These are phyloP conservation scores for Penaeus indicus DNA, from an alignment of 1,140 invertebrate genomes.

Conservation along the genomic window DNA sequence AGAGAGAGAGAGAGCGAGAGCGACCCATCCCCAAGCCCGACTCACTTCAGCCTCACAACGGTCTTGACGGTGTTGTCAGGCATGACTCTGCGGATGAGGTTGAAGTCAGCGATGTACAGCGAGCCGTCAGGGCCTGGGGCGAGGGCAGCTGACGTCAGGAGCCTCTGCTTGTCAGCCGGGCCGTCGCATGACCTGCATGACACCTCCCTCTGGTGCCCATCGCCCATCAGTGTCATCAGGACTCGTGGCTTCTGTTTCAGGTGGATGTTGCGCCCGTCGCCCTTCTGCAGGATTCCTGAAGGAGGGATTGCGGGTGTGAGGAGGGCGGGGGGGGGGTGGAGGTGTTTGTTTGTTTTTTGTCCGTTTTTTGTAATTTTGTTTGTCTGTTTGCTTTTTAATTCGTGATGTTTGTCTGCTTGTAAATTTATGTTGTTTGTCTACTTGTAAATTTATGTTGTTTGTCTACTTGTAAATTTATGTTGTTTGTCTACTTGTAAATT, in stretches of 20 bases:
- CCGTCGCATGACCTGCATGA: conserved; percentile 88
- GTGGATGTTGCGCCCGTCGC: conserved; percentile 96
- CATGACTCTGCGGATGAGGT: conserved; percentile 90
- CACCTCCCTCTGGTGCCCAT: conserved; percentile 88
- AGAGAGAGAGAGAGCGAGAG: too few relatives aligned
- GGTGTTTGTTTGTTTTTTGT: too few relatives aligned
- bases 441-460: too few relatives aligned
- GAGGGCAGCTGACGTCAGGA: conserved; percentile 92
- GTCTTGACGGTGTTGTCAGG: conserved; percentile 90
- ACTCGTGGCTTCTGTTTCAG: conserved; percentile 93
- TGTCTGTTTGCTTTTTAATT: too few relatives aligned
- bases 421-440: too few relatives aligned
- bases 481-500: too few relatives aligned
- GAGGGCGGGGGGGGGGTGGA: background rate
- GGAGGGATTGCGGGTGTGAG: conserved; percentile 51
- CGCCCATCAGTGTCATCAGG: conserved; percentile 92
- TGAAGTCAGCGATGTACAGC: conserved; percentile 95
- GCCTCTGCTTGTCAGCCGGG: conserved; percentile 82
- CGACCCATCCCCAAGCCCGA: background rate
- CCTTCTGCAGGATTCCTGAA: conserved; percentile 93
- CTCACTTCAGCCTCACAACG: conserved; percentile 88
- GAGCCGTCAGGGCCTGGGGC: conserved; percentile 93
- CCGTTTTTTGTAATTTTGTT: too few relatives aligned
- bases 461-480: too few relatives aligned
- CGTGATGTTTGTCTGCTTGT: too few relatives aligned